Conservation (phyloP, 2,797 vertebrate species). For the Poeciliopsis presidionis region DNA sequence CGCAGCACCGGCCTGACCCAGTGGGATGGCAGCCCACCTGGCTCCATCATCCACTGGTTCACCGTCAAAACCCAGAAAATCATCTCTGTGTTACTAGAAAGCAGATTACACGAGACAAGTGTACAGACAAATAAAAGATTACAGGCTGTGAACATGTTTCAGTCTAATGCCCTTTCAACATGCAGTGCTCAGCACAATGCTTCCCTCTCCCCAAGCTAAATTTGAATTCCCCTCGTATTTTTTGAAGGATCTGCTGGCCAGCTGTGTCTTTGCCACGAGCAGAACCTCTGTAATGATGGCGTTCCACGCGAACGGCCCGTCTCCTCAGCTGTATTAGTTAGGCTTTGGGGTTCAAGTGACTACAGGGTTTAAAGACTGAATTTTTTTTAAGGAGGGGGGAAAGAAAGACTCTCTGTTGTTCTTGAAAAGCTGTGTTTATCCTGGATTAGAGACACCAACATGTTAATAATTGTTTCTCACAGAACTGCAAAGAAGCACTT, state of each 20-base stretch:
- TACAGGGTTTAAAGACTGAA: conserved; percentile 79
- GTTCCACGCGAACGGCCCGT: conserved; percentile 73
- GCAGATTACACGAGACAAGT: conserved; percentile 82
- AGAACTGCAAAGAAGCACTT: conserved; percentile 89
- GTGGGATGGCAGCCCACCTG: conserved; percentile 59
- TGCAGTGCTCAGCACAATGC: conserved; percentile 74
- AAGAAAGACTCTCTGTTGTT: conserved; percentile 83
- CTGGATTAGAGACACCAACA: conserved; percentile 90
- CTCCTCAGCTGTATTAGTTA: conserved; percentile 79
- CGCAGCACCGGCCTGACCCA: conserved; percentile 29
- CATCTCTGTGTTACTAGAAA: conserved; percentile 72
- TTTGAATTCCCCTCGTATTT: conserved; percentile 66
- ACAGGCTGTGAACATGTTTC: conserved; percentile 80
- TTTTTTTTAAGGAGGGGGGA: conserved; percentile 58
- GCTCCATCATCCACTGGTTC: conserved; percentile 46
- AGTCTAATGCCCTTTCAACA: conserved; percentile 82
- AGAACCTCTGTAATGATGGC: conserved; percentile 74
- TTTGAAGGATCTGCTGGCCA: conserved; percentile 67
- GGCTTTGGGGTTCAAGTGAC: conserved; percentile 85
- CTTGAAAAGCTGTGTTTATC: conserved; percentile 90
- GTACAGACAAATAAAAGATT: conserved; percentile 84
- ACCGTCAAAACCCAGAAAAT: conserved; percentile 63
- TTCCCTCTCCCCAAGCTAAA: conserved; percentile 72
- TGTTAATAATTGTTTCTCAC: conserved; percentile 91
- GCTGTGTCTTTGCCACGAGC: conserved; percentile 65